phyloP scores from a whole-genome alignment of 37 sponge, comb jelly and placozoan species.

The Cladorhizidae sp. region DNA sequence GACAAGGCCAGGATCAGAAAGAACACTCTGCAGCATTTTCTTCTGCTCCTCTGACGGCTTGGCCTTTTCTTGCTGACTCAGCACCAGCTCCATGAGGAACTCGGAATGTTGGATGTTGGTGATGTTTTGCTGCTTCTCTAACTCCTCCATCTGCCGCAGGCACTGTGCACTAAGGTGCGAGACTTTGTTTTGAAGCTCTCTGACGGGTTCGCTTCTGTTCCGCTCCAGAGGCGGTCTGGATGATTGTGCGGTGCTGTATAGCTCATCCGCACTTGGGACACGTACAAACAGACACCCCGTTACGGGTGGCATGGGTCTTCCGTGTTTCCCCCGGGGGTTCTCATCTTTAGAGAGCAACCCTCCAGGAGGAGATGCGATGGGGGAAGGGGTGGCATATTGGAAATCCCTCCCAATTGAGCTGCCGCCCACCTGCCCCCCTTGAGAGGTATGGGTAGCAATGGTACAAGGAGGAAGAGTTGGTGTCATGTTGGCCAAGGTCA shows the following conservation, averaged over 20 bases:
- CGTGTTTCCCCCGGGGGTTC: background rate
- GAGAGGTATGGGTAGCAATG: background rate
- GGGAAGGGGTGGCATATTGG: background rate
- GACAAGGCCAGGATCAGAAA: slow-evolving; percentile 41
- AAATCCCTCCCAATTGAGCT: background rate
- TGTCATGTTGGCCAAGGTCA: background rate
- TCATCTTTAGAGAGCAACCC: background rate
- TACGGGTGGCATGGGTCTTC: too few relatives aligned
- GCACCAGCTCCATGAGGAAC: slow-evolving; percentile 26
- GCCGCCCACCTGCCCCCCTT: background rate
- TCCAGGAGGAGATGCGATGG: background rate
- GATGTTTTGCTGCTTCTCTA: slow-evolving; percentile 45
- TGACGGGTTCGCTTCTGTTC: slow-evolving; percentile 31
- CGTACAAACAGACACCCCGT: background rate
- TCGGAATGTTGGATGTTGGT: slow-evolving; percentile 37
- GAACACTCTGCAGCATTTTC: slow-evolving; percentile 42
- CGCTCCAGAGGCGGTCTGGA: slow-evolving; percentile 28
- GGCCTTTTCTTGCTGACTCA: slow-evolving; percentile 2
- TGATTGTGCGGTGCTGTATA: background rate
- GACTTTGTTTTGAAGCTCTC: slow-evolving; percentile 29
- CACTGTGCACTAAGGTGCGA: slow-evolving; percentile 28
- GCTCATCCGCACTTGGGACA: slow-evolving; percentile 25
- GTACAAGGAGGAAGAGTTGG: background rate
- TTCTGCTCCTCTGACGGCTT: slow-evolving; percentile 52
- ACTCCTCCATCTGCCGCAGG: slow-evolving; percentile 39